These are phyloP conservation scores for Oligia strigilis DNA, from an alignment of 2,888 invertebrate genomes.

Conservation along the genomic window DNA sequence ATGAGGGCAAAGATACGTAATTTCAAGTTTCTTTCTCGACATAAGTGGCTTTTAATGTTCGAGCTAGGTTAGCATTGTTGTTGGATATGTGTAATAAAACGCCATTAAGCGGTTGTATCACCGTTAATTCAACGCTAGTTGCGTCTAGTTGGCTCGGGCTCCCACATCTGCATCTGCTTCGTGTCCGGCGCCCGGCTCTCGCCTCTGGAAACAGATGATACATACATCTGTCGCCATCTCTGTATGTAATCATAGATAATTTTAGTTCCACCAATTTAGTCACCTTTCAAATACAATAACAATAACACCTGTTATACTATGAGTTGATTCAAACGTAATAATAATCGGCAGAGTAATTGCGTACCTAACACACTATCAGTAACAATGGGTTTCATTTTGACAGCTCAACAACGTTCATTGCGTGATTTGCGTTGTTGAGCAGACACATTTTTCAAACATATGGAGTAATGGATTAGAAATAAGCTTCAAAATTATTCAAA, in stretches of 20 bases:
- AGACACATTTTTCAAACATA: too few species aligned
- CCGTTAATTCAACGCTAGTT: constrained; percentile 54
- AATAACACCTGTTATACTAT: constrained; percentile 7
- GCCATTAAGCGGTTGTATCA: constrained; percentile 50
- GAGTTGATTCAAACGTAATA: not conserved
- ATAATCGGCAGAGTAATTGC: not conserved
- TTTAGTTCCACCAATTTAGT: constrained; percentile 18
- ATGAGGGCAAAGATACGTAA: constrained; percentile 18
- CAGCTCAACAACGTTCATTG: too few species aligned
- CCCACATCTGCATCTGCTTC: constrained; percentile 73
- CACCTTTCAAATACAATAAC: constrained; percentile 12
- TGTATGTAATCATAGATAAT: constrained; percentile 61
- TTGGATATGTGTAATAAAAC: constrained; percentile 54
- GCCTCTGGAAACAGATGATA: constrained; percentile 67
- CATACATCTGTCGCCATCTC: constrained; percentile 67
- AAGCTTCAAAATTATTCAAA: too few species aligned
- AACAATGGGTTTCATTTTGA: too few species aligned
- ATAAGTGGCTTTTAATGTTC: constrained; percentile 52
- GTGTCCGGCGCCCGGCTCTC: constrained; percentile 57
- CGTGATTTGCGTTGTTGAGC: too few species aligned
- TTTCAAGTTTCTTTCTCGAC: constrained; percentile 33
- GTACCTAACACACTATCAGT: too few species aligned
- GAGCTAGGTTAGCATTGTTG: constrained; percentile 35
- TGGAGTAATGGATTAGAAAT: too few species aligned
- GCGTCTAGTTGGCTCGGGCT: constrained; percentile 63